Percentiles rank a stretch among this genome's conserved stretches.
These are phyloP conservation scores for Capitella teleta DNA, from an alignment of 1,140 invertebrate species.

Conservation along the genomic window DNA sequence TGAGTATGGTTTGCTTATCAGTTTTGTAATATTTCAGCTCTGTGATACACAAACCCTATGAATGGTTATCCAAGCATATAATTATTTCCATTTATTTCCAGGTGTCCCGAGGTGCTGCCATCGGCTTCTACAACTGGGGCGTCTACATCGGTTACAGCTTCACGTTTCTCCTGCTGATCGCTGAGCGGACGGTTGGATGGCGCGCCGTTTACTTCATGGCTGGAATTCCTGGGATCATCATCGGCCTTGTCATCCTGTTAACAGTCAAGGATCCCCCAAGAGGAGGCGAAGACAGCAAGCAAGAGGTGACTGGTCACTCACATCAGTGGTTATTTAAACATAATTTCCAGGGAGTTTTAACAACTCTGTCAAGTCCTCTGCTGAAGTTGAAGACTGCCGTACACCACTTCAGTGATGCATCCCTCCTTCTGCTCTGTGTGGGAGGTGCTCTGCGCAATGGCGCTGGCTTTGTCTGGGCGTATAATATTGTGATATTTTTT, in stretches of 20 bases:
- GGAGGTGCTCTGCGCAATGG: conserved; percentile 10
- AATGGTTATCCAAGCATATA: no score
- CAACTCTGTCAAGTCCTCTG: neutral
- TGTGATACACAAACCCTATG: no score
- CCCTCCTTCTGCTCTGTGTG: conserved; percentile 2
- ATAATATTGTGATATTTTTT: conserved; percentile 22
- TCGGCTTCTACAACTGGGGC: conserved; percentile 92
- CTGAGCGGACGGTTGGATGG: conserved; percentile 54
- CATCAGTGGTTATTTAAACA: neutral
- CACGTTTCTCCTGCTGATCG: conserved; percentile 40
- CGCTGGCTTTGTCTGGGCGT: conserved; percentile 42
- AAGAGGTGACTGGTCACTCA: neutral
- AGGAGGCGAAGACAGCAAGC: conserved; percentile 45
- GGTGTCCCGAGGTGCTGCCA: conserved; percentile 69
- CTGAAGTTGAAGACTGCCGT: conserved; percentile 1
- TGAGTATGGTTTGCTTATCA: no score
- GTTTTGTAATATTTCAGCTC: no score
- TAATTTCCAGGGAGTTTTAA: neutral
- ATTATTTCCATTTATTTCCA: conserved; percentile 1
- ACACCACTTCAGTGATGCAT: conserved; percentile 1
- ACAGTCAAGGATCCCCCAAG: conserved; percentile 68
- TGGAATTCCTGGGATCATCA: conserved; percentile 65
- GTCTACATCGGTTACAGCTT: conserved; percentile 89
- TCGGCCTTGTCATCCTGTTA: conserved; percentile 60
- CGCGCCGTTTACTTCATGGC: conserved; percentile 72